phyloP scores from a whole-genome alignment of 2,113 vertebrate species.

The Melanerpes formicivorus region DNA sequence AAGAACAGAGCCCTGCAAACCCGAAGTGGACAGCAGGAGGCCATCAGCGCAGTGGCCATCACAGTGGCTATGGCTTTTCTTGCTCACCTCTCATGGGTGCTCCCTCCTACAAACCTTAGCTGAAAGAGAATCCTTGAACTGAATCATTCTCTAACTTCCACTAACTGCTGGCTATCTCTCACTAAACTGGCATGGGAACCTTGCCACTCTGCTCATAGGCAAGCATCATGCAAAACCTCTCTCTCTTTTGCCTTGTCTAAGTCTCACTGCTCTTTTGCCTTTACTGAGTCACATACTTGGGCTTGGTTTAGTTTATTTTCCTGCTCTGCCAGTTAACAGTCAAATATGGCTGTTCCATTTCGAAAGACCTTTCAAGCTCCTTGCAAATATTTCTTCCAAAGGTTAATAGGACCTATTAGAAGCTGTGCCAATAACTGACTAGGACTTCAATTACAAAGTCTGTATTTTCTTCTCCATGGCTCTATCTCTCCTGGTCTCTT shows the following conservation, averaged over 20 bases:
- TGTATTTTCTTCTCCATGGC: neutral
- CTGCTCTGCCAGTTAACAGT: neutral
- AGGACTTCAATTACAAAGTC: neutral
- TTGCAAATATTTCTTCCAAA: too few relatives aligned
- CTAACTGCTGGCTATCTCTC: neutral
- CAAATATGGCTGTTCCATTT: too few relatives aligned
- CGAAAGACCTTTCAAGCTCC: too few relatives aligned
- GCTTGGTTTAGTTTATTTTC: neutral
- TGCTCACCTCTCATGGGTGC: neutral
- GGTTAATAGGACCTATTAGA: too few relatives aligned
- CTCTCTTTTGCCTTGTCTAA: neutral
- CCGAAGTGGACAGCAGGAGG: accelerated
- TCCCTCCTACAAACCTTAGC: neutral
- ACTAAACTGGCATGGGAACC: neutral
- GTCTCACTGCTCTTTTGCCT: neutral
- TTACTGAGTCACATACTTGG: neutral
- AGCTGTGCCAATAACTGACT: neutral
- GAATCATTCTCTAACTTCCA: neutral
- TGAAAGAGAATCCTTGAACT: neutral
- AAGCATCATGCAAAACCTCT: neutral
- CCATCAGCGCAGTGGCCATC: neutral
- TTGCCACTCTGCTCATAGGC: neutral
- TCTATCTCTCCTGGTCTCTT: neutral
- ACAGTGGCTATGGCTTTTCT: neutral
- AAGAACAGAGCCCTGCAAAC: neutral